A percentile compares a stretch with the other conserved stretches of the same genome.
Conservation (phyloP, 2,113 vertebrate genomes). For the Bubo blakistoni region DNA sequence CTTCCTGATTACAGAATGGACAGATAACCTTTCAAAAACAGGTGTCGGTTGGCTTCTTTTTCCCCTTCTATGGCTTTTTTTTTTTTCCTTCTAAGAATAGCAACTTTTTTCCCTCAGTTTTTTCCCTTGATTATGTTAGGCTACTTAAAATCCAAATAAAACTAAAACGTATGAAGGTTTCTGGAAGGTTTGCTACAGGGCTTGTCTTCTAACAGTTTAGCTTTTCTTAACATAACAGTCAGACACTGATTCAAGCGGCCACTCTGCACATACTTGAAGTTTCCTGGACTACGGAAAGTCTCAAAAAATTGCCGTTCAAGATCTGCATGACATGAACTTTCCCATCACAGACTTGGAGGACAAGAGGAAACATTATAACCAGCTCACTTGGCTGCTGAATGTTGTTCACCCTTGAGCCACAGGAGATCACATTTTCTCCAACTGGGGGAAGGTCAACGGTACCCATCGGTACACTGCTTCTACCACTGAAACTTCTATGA, state of each 20-base stretch:
- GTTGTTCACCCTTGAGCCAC: not conserved
- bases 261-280: not conserved
- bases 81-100: not conserved
- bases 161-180: not conserved
- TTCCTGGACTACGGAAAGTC: not conserved
- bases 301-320: not conserved
- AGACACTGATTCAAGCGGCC: not conserved
- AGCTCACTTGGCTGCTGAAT: not conserved
- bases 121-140: fast-evolving
- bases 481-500: not conserved
- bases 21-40: not conserved
- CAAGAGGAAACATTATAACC: not conserved
- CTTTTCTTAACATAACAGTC: not conserved
- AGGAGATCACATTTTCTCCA: not conserved
- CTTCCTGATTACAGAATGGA: not conserved
- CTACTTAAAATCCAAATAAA: not conserved
- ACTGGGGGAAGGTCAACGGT: not conserved
- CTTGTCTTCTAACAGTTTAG: not conserved
- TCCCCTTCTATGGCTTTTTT: not conserved
- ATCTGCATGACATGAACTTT: not conserved
- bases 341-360: not conserved
- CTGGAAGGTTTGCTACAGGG: not conserved
- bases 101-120: not conserved
- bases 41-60: not conserved
- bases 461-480: fast-evolving